phyloP scores from a whole-genome alignment of 2,113 vertebrate genomes.

The Tupaia tana region DNA sequence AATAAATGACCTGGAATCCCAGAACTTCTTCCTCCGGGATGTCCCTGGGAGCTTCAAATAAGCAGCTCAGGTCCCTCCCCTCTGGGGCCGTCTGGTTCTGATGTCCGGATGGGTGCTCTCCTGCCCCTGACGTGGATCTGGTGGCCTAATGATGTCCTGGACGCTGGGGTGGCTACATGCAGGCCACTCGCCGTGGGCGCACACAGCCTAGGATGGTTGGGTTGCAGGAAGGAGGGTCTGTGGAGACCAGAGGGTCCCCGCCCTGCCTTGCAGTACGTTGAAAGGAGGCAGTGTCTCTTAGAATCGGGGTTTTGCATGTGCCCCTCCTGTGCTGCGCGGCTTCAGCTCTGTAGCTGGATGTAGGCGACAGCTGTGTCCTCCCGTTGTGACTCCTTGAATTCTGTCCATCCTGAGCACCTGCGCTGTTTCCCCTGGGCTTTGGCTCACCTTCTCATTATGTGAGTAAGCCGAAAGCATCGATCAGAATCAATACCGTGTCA shows the following conservation, averaged over 20 bases:
- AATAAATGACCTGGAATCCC: not conserved
- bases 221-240: not conserved
- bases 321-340: rapidly evolving
- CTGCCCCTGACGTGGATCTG: not conserved
- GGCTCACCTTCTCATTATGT: not conserved
- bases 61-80: not conserved
- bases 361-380: not conserved
- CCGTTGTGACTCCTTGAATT: not conserved
- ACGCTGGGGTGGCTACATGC: not conserved
- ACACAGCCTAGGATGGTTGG: not conserved
- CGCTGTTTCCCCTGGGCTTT: not conserved
- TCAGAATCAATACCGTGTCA: not conserved
- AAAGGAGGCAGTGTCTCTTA: not conserved
- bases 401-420: too few species aligned
- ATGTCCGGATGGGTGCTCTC: not conserved
- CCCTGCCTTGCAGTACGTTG: too few species aligned
- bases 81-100: not conserved
- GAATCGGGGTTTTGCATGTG: not conserved
- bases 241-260: rapidly evolving
- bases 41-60: not conserved
- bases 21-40: not conserved
- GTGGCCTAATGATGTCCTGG: not conserved
- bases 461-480: not conserved
- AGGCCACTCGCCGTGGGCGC: too few species aligned
- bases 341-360: not conserved